Evolutionary conservation across 1,140 invertebrate species (phyloP), one percentile per base, ranked within the genome.

Genomic region (Achroia grisella): DNA sequence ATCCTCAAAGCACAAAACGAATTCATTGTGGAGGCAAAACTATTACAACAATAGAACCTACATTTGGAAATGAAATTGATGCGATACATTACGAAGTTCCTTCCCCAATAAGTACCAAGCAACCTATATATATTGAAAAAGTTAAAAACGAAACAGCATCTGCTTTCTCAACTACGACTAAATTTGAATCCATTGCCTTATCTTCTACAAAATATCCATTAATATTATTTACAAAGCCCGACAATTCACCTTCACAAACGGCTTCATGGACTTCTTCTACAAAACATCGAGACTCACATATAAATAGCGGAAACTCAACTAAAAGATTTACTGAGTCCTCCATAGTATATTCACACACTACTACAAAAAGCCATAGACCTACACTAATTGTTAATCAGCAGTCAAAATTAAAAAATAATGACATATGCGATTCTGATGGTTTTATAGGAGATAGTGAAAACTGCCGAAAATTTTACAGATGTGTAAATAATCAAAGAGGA

Each of bases 391-490:
- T 31, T 34, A 33, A 36, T 30, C 27, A 8, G 14, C 39, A 14
- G 36, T n/a, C 48, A 11, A 49, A 8, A 23, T n/a, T 15, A 44
- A 44, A 59, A 13, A 52, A 39, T 30, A 53, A 33, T 32, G 50
- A 37, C 41, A 69, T 42, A 9, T 85, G 80, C 43, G 55, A 33
- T 4, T 53, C 55, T 28, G 90, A 92, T 82, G 93, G 92, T 54
- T 94, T 92, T 75, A 84, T 91, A 51, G 88, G 89, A 28, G 89
- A 93, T 80, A 86, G 83, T 29, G 75, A 87, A 49, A 89, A 95
- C 65, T 95, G 94, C 64, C 89, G 83, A 48, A 93, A 92, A 71
- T 95, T 94, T 71, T 93, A 93, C 64, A 89, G 93, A 75, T 95
- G 93, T 77, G 91, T 94, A 11, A 86, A 87, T 43, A 87, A 90